Base-by-base conservation (phyloP, 2,797 vertebrate genomes). In the Crax fasciolata region DNA sequence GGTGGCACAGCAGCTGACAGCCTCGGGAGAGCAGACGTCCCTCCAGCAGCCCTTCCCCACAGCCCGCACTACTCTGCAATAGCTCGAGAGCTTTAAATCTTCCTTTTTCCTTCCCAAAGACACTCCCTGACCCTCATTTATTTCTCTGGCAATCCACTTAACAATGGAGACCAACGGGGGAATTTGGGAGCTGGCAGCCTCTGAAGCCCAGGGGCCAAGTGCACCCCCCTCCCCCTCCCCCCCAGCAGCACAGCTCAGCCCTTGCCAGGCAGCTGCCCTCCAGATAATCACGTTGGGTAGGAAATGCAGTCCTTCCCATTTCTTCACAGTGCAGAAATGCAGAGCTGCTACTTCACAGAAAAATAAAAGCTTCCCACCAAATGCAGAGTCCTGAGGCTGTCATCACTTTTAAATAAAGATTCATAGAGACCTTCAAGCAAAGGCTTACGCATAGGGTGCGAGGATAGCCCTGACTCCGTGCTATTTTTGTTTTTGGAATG, bases 91-190 rank as follows among this genome's bases (percentile, higher is more conserved):
- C 73, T 52, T 80, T 62, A 75, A 75, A 89, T 51, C 62, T 52
- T 51, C 62, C 46, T 49, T 30, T 52, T 58, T 67, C 54, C 44
- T 59, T 54, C 55, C 59, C 61, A 44, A 25, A 78, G 41, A 35
- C 48, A 68, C 76, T 89, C 44, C 55, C 35, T 82, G 63, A 71
- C 59, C 32, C 74, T 49, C 28, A 61, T 73, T 73, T 84, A 88
- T 77, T 84, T 78, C 75, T 59, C 79, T 41, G 30, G 55, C 75
- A 73, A 51, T 68, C 41, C 30, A 46, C 58, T 73, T 55, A 51
- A 49, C 27, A 39, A 18, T 27, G 35, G 65, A 59, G 46, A 44
- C 10, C 2, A 0, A 44, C 2, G n/a, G n/a, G 27, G 13, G 30
- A 24, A 65, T 55, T 46, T 28, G 49, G 61, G 79, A 93, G 79